phyloP scores from a whole-genome alignment of 2,113 vertebrate species.

The Anoplopoma fimbria region DNA sequence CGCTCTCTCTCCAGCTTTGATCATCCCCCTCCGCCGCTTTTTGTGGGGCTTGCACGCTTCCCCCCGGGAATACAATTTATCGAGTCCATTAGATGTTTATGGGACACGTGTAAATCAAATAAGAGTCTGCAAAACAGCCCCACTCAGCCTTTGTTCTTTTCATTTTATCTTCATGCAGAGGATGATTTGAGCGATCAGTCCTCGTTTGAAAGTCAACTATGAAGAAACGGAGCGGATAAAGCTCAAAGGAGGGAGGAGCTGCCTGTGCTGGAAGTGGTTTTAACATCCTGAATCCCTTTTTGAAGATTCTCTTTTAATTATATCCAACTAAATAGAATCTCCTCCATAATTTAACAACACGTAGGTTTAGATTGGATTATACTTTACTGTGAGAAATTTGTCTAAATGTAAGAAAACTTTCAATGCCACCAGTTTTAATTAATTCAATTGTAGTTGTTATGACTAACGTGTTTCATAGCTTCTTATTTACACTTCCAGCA shows the following conservation, averaged over 20 bases:
- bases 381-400: neutral
- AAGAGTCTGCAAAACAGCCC: constrained; percentile 47
- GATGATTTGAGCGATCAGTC: neutral
- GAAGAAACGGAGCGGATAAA: neutral
- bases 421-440: neutral
- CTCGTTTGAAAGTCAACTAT: constrained; percentile 45
- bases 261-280: neutral
- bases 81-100: constrained; percentile 73
- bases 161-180: constrained; percentile 28
- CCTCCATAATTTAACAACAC: too few species aligned
- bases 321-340: neutral
- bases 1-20: constrained; percentile 55
- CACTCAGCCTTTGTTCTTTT: constrained; percentile 64
- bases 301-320: neutral
- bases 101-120: constrained; percentile 72
- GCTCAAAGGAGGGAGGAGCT: neutral
- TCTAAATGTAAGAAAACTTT: neutral
- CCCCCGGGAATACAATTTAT: constrained; percentile 61
- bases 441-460: neutral
- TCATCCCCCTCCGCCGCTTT: constrained; percentile 25
- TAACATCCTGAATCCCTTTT: neutral
- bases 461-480: too few species aligned
- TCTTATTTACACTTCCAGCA: neutral
- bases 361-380: neutral
- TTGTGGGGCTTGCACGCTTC: constrained; percentile 23